Evolutionary conservation across 2,113 vertebrate species (phyloP).

Genomic region (Physeter macrocephalus): DNA sequence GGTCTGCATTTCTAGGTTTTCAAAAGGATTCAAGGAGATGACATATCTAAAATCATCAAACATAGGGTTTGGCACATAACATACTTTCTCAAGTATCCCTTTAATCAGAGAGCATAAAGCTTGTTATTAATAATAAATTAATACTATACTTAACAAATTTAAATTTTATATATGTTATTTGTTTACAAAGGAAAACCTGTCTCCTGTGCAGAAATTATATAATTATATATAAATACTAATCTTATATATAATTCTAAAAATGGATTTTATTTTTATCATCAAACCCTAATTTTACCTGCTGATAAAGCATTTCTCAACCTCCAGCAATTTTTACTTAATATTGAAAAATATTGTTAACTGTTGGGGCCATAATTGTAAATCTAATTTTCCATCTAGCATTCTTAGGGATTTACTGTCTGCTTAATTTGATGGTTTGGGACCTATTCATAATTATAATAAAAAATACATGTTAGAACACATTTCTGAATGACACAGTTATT

Average conservation of each 20-base stretch:
- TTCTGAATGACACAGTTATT: constrained; percentile 2
- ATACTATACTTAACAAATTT: background rate
- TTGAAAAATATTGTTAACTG: constrained; percentile 10
- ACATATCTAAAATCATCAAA: background rate
- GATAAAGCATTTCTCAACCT: constrained; percentile 40
- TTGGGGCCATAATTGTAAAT: constrained; percentile 39
- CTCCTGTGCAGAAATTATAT: background rate
- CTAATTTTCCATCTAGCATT: constrained; percentile 28
- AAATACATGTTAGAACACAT: background rate
- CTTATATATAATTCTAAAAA: background rate
- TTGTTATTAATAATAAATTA: background rate
- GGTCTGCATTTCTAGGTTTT: background rate
- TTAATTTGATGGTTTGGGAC: constrained; percentile 39
- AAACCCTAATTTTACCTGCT: constrained; percentile 45
- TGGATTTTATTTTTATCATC: constrained; percentile 48
- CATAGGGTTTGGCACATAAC: background rate
- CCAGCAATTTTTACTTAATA: constrained; percentile 12
- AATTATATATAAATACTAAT: background rate
- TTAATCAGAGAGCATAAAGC: background rate
- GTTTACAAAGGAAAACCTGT: background rate
- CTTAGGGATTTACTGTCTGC: background rate
- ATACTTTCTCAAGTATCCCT: background rate
- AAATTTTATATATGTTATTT: background rate
- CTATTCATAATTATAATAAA: constrained; percentile 42
- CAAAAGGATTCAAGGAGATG: background rate